These are phyloP conservation scores for Phycodurus eques DNA, from an alignment of 2,113 vertebrate species.

Conservation along the genomic window DNA sequence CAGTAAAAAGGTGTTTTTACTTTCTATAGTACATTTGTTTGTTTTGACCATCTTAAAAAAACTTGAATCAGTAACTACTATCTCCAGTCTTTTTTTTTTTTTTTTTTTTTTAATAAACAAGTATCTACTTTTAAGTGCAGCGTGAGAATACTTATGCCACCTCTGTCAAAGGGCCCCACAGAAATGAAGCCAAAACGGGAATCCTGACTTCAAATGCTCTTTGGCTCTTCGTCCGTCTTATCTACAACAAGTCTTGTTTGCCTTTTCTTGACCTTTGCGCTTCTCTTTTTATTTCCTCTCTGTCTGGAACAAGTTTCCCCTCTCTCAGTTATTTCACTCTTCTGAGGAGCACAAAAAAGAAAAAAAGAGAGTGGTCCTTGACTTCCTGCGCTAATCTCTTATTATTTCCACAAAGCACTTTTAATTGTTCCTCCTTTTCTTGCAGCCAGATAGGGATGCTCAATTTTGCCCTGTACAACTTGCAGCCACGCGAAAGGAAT, in stretches of 20 bases:
- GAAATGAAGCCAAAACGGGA: background rate
- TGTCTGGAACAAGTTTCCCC: constrained; percentile 31
- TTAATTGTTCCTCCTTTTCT: constrained; percentile 30
- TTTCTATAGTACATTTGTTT: no score
- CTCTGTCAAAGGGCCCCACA: background rate
- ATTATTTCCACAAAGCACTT: constrained; percentile 62
- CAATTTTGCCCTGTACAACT: constrained; percentile 70
- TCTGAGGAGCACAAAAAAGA: constrained; percentile 47
- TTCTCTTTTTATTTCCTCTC: constrained; percentile 20
- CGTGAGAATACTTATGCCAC: background rate
- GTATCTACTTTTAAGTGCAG: background rate
- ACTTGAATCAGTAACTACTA: background rate
- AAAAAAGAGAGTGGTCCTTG: background rate
- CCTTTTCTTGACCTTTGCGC: constrained; percentile 41
- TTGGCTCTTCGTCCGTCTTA: background rate
- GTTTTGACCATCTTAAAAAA: no score
- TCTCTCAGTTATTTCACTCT: constrained; percentile 34
- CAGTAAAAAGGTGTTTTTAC: no score
- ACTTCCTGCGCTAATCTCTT: constrained; percentile 73
- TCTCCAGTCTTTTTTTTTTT: no score
- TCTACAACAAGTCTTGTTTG: constrained; percentile 10
- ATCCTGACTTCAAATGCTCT: background rate
- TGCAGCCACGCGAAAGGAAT: constrained; percentile 60
- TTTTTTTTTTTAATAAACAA: background rate
- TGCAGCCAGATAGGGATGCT: constrained; percentile 66